Evolutionary conservation across 2,797 vertebrate genomes (phyloP).

Genomic region (Ctenopoma kingsleyae): DNA sequence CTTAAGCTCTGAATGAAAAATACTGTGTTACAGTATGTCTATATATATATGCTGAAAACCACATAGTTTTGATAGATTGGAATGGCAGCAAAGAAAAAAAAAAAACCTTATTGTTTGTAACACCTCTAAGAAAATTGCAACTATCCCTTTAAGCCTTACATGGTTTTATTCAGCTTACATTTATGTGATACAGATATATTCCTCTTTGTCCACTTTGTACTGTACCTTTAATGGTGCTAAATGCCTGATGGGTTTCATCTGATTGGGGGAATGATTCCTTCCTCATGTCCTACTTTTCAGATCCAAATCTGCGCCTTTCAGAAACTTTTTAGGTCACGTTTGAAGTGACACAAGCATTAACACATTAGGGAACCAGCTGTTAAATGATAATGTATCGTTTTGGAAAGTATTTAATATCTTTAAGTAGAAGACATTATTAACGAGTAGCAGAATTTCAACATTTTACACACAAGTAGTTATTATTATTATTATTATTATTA

Average conservation of each 20-base stretch:
- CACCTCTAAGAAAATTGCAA: conserved; percentile 14
- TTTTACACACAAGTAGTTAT: too few relatives aligned
- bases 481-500: neutral
- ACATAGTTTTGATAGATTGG: conserved; percentile 18
- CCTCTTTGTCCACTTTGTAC: too few relatives aligned
- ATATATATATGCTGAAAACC: neutral
- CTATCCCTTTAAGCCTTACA: conserved; percentile 12
- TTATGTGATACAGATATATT: too few relatives aligned
- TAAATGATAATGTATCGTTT: conserved; percentile 27
- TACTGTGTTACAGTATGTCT: neutral
- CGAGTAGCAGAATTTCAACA: neutral
- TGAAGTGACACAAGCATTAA: conserved; percentile 4
- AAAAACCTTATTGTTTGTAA: neutral
- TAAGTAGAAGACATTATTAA: neutral
- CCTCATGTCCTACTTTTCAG: conserved; percentile 39
- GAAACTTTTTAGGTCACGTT: conserved; percentile 47
- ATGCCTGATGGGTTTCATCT: conserved; percentile 21
- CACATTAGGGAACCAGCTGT: conserved; percentile 18
- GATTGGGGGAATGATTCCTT: conserved; percentile 17
- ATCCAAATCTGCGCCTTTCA: conserved; percentile 37
- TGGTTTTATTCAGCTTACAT: too few relatives aligned
- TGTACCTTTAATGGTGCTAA: neutral
- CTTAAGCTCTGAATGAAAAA: conserved; percentile 3
- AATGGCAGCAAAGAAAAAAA: neutral
- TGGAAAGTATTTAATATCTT: conserved; percentile 38